Evolutionary conservation across 2,113 vertebrate species (phyloP).

Genomic region (Hyaena hyaena): DNA sequence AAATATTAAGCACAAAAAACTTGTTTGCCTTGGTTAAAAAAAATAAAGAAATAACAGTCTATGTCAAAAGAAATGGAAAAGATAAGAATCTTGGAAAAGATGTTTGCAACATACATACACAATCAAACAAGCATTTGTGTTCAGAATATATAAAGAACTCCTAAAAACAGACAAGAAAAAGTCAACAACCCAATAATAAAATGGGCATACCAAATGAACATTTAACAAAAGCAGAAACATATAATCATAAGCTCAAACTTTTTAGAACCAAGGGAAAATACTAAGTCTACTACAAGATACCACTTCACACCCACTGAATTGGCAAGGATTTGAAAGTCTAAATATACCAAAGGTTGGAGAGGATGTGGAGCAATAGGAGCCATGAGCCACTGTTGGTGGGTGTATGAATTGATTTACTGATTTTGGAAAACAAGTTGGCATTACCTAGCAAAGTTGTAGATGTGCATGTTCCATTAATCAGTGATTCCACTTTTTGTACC

Average conservation of each 20-base stretch:
- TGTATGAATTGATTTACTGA: neutral
- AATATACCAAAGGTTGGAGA: constrained; percentile 33
- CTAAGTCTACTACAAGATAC: neutral
- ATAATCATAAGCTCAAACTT: neutral
- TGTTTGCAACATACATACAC: neutral
- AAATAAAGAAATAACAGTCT: constrained; percentile 44
- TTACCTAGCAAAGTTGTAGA: neutral
- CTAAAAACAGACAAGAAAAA: constrained; percentile 44
- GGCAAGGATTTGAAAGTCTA: constrained; percentile 26
- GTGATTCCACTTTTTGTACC: neutral
- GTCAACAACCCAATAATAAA: constrained; percentile 5
- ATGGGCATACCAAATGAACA: neutral
- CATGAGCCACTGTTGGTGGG: neutral
- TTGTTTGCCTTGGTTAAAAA: constrained; percentile 21
- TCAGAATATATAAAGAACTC: neutral
- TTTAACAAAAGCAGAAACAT: constrained; percentile 44
- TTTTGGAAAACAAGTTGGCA: neutral
- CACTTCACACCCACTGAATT: neutral
- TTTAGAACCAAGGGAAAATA: constrained; percentile 35
- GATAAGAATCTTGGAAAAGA: neutral
- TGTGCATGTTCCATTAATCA: neutral
- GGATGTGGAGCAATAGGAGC: neutral
- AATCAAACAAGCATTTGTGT: neutral
- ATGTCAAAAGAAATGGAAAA: constrained; percentile 50
- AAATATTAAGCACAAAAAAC: constrained; percentile 43